Evolutionary conservation across 1,140 invertebrate species (phyloP).

Genomic region (Saccostrea echinata): DNA sequence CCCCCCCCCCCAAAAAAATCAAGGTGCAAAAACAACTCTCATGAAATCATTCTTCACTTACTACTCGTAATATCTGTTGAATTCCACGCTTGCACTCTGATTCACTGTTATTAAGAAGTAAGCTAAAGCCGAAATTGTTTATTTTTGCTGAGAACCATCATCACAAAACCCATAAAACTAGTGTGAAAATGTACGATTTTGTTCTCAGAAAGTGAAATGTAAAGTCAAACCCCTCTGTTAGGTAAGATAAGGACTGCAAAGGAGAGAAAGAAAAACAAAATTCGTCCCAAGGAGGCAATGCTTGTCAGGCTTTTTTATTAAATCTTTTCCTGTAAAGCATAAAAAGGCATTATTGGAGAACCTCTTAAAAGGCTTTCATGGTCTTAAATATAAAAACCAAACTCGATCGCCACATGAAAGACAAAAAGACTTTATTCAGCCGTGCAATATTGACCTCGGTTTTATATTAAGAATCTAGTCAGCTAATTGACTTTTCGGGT

Average conservation of each 20-base stretch:
- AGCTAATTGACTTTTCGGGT: slow-evolving; percentile 5
- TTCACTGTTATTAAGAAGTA: too few species aligned
- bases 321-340: background rate
- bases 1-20: too few species aligned
- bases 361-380: background rate
- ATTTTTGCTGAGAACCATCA: background rate
- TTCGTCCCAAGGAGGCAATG: background rate
- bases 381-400: background rate
- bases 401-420: slow-evolving; percentile 8
- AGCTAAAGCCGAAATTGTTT: too few species aligned
- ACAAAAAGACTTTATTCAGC: background rate
- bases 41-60: too few species aligned
- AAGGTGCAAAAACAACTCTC: too few species aligned
- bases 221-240: background rate
- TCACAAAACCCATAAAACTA: background rate
- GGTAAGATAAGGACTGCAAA: background rate
- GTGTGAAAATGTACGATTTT: background rate
- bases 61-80: too few species aligned
- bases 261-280: background rate
- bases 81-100: too few species aligned
- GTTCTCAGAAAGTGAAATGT: background rate
- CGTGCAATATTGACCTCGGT: background rate
- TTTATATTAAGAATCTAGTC: background rate
- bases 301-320: background rate
- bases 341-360: background rate